These are phyloP conservation scores for Pontoporia blainvillei DNA, from an alignment of 2,113 vertebrate species.

Conservation along the genomic window DNA sequence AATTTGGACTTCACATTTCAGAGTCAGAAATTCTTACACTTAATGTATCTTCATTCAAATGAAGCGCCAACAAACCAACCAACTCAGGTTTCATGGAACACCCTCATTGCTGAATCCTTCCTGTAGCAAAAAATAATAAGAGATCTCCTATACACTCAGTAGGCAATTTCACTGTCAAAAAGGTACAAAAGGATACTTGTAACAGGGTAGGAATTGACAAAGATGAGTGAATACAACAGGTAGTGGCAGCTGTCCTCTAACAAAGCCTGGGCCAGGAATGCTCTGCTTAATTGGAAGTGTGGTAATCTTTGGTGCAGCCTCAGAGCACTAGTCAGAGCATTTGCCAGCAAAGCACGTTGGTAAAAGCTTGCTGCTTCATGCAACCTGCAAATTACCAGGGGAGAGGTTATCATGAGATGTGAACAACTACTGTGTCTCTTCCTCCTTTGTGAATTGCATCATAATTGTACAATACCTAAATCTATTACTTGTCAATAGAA, in stretches of 20 bases:
- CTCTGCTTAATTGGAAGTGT: slow-evolving; percentile 94
- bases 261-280: slow-evolving; percentile 93
- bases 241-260: slow-evolving; percentile 99
- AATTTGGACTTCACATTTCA: neutral
- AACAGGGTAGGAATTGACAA: slow-evolving; percentile 98
- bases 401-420: slow-evolving; percentile 74
- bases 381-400: slow-evolving; percentile 86
- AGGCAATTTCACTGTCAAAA: neutral
- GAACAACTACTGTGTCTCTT: slow-evolving; percentile 51
- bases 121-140: neutral
- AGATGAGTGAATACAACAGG: slow-evolving; percentile 96
- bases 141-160: neutral
- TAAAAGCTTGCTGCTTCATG: slow-evolving; percentile 97
- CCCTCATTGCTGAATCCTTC: neutral
- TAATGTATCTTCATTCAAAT: neutral
- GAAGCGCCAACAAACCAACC: neutral
- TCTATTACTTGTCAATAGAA: slow-evolving; percentile 14
- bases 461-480: slow-evolving; percentile 58
- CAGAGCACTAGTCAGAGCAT: slow-evolving; percentile 96
- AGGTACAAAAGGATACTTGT: slow-evolving; percentile 92
- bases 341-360: slow-evolving; percentile 96
- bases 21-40: neutral
- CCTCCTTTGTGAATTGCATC: slow-evolving; percentile 80
- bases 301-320: slow-evolving; percentile 95
- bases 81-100: neutral